Percentiles rank a stretch among this genome's conserved stretches.
Evolutionary conservation across 1,140 invertebrate species (phyloP).

Genomic region (Capitella teleta): DNA sequence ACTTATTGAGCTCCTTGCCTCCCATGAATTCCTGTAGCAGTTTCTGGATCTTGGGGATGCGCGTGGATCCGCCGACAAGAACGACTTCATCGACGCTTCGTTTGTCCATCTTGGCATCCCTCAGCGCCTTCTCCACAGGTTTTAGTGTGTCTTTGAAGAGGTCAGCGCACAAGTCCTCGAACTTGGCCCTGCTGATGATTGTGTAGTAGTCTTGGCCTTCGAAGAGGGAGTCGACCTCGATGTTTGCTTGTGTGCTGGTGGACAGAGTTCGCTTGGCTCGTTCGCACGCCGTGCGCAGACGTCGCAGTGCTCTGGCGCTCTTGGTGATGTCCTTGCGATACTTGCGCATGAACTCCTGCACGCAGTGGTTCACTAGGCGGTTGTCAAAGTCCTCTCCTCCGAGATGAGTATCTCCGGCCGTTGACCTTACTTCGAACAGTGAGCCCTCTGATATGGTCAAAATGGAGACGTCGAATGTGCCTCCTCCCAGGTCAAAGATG

Average conservation of each 20-base stretch:
- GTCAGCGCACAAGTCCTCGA: conserved; percentile 67
- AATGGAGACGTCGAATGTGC: conserved; percentile 94
- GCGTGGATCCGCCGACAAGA: conserved; percentile 90
- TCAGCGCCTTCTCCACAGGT: conserved; percentile 85
- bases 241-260: conserved; percentile 73
- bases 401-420: conserved; percentile 92
- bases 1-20: conserved; percentile 36
- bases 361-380: conserved; percentile 89
- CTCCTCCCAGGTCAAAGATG: conserved; percentile 88
- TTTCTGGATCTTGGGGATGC: conserved; percentile 94
- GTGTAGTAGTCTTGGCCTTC: conserved; percentile 96
- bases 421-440: conserved; percentile 77
- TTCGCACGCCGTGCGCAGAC: conserved; percentile 87
- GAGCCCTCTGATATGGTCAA: conserved; percentile 88
- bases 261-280: conserved; percentile 89
- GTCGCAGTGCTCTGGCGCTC: conserved; percentile 81
- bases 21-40: conserved; percentile 42
- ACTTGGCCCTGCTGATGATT: conserved; percentile 72
- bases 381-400: conserved; percentile 99
- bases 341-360: conserved; percentile 93
- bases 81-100: conserved; percentile 86
- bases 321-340: conserved; percentile 84
- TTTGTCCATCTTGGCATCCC: conserved; percentile 91
- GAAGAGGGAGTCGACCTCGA: conserved; percentile 72
- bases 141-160: conserved; percentile 78